Evolutionary conservation across 2,888 invertebrate genomes (phyloP).

Genomic region (Selenia dentaria): DNA sequence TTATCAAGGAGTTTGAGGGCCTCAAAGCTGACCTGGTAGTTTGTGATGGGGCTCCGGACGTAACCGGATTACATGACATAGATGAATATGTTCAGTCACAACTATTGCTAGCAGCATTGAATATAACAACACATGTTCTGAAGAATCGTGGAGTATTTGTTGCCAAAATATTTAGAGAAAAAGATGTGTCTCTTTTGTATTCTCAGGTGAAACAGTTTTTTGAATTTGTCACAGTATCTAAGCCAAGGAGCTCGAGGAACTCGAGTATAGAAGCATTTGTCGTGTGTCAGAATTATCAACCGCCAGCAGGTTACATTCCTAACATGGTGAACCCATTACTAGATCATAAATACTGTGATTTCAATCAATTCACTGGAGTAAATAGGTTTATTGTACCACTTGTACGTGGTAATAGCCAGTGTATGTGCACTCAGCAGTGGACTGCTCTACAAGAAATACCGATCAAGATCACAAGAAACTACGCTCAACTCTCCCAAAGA

Average conservation of each 20-base stretch:
- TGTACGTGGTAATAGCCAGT: no score
- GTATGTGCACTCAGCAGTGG: no score
- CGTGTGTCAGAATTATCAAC: constrained; percentile 93
- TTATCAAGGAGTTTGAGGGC: constrained; percentile 96
- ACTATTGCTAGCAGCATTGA: constrained; percentile 96
- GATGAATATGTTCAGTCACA: constrained; percentile 99
- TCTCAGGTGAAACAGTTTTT: constrained; percentile 97
- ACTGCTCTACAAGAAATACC: no score
- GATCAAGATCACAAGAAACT: no score
- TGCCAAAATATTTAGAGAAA: constrained; percentile 98
- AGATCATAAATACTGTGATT: constrained; percentile 90
- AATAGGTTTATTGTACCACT: constrained; percentile 96
- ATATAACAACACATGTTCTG: constrained; percentile 97
- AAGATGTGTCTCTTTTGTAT: constrained; percentile 95
- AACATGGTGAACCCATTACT: constrained; percentile 95
- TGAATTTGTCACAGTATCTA: constrained; percentile 93
- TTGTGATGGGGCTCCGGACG: constrained; percentile 99
- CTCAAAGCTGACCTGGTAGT: constrained; percentile 96
- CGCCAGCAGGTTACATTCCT: constrained; percentile 93
- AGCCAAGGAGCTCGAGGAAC: constrained; percentile 97
- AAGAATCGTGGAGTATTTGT: constrained; percentile 95
- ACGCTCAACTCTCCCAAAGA: no score
- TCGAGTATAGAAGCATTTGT: constrained; percentile 99
- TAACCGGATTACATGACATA: constrained; percentile 98
- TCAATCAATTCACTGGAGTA: constrained; percentile 88